A percentile compares a stretch with the other conserved stretches of the same genome.
Conservation (phyloP, 2,888 invertebrate genomes). For the Drosophila mayaguana region DNA sequence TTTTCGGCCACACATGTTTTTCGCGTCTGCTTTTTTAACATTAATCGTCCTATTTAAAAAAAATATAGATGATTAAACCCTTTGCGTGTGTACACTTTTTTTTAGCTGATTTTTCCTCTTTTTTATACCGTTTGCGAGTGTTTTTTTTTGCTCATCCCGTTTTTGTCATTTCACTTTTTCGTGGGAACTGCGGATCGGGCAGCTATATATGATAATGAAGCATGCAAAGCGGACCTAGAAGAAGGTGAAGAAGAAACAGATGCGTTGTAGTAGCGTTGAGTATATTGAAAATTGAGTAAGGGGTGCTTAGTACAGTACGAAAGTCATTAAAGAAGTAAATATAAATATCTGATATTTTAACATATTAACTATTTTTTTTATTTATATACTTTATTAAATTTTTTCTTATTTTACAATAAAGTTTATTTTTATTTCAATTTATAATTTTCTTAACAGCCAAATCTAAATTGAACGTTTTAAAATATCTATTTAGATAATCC, state of each 20-base stretch:
- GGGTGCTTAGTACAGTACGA: background rate
- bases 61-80: constrained; percentile 76
- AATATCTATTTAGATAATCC: constrained; percentile 6
- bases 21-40: constrained; percentile 69
- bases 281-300: background rate
- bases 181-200: constrained; percentile 64
- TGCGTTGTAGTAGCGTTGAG: background rate
- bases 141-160: constrained; percentile 61
- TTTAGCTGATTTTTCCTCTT: constrained; percentile 72
- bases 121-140: constrained; percentile 57
- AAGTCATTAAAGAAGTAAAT: background rate
- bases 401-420: background rate
- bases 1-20: constrained; percentile 72
- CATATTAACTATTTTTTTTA: background rate
- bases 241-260: background rate
- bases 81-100: constrained; percentile 69
- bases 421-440: background rate
- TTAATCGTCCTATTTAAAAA: constrained; percentile 75
- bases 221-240: constrained; percentile 2
- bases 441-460: background rate
- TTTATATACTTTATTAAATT: no score
- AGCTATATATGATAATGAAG: constrained; percentile 19
- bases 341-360: background rate
- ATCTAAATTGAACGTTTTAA: background rate
- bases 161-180: constrained; percentile 79